Evolutionary conservation across 2,888 invertebrate species (phyloP).

Genomic region (Atrina japonica): DNA sequence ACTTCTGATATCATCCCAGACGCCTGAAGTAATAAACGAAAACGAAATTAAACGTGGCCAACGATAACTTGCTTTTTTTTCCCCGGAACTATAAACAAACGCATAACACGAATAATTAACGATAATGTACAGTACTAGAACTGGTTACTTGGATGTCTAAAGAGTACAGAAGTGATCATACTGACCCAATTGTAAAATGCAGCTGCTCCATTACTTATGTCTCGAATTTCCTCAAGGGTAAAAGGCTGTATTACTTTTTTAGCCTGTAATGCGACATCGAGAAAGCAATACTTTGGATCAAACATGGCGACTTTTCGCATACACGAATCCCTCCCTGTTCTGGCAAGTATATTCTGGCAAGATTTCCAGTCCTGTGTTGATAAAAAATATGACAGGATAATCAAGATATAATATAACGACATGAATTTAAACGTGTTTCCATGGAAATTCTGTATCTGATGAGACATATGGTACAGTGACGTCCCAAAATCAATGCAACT

Average conservation of each 20-base stretch:
- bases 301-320: constrained; percentile 75
- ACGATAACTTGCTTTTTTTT: no score
- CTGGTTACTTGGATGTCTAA: no score
- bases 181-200: constrained; percentile 79
- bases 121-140: no score
- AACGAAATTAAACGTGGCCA: no score
- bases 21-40: constrained; percentile 62
- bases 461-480: no score
- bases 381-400: neutral
- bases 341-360: constrained; percentile 74
- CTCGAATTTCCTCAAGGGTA: constrained; percentile 75
- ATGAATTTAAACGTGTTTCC: no score
- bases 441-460: no score
- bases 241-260: constrained; percentile 67
- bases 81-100: neutral
- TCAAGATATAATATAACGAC: no score
- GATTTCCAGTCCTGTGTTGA: constrained; percentile 73
- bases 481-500: no score
- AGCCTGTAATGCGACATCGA: constrained; percentile 65
- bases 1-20: constrained; percentile 74
- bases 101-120: no score
- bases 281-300: constrained; percentile 72
- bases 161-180: no score
- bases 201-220: constrained; percentile 79
- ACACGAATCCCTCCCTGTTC: constrained; percentile 77